Conservation (phyloP, 2,113 vertebrate species). For the Numida meleagris region DNA sequence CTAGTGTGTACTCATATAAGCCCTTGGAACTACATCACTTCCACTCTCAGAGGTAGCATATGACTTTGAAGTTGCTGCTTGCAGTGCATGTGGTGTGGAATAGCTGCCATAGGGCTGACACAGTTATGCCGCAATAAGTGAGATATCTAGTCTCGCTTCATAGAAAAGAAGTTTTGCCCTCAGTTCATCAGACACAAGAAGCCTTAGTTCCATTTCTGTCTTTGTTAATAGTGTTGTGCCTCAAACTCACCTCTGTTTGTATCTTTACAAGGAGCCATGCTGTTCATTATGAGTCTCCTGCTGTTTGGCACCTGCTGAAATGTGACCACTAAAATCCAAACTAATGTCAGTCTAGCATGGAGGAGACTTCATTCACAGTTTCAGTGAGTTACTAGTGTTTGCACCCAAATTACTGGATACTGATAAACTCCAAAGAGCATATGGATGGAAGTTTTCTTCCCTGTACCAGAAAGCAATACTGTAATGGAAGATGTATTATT, state of each 20-base stretch:
- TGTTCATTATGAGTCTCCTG: neutral
- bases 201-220: neutral
- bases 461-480: neutral
- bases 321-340: neutral
- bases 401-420: neutral
- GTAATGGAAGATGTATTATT: neutral
- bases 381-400: neutral
- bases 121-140: neutral
- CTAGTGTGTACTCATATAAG: neutral
- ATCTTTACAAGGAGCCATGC: neutral
- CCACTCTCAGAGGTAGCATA: neutral
- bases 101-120: neutral
- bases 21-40: neutral
- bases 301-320: neutral
- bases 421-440: neutral
- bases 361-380: neutral
- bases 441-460: neutral
- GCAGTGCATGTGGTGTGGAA: neutral
- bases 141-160: neutral
- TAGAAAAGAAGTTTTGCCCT: neutral
- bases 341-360: neutral
- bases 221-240: neutral
- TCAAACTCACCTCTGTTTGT: neutral
- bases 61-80: neutral
- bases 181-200: neutral